Percentiles rank a stretch among this genome's conserved stretches.
phyloP scores from a whole-genome alignment of 1,140 invertebrate species.

The Leptonema lineaticorne region DNA sequence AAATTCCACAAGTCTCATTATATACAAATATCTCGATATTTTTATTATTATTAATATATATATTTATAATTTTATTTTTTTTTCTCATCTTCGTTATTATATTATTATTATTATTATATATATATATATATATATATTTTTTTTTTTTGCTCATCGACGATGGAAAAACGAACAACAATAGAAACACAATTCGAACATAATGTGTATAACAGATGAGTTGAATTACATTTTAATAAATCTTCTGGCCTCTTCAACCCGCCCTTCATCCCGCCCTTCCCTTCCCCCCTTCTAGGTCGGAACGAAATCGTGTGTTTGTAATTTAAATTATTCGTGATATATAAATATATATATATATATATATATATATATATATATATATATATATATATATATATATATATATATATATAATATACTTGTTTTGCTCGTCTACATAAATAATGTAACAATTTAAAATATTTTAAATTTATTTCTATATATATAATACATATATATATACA shows the following conservation, averaged over 20 bases:
- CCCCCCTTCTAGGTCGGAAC: too few species aligned
- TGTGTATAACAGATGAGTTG: conserved; percentile 1
- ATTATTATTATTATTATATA: neutral
- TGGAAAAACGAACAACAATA: neutral
- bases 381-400: too few species aligned
- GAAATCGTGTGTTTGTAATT: neutral
- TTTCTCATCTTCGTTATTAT: neutral
- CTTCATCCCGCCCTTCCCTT: too few species aligned
- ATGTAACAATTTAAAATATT: too few species aligned
- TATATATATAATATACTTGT: too few species aligned
- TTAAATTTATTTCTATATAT: too few species aligned
- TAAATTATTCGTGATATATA: neutral
- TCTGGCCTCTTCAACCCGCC: too few species aligned
- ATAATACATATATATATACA: too few species aligned
- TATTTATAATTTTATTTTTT: neutral
- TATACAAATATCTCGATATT: conserved; percentile 3
- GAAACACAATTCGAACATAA: conserved; percentile 5
- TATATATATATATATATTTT: neutral
- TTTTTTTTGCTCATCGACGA: neutral
- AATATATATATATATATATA: neutral
- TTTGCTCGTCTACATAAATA: too few species aligned
- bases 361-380: too few species aligned
- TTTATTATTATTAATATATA: neutral
- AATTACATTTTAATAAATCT: conserved; percentile 18
- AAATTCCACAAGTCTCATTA: conserved; percentile 8